Percentiles rank a stretch among this genome's conserved stretches.
These are phyloP conservation scores for Mobula hypostoma DNA, from an alignment of 2,113 vertebrate species.

Conservation along the genomic window DNA sequence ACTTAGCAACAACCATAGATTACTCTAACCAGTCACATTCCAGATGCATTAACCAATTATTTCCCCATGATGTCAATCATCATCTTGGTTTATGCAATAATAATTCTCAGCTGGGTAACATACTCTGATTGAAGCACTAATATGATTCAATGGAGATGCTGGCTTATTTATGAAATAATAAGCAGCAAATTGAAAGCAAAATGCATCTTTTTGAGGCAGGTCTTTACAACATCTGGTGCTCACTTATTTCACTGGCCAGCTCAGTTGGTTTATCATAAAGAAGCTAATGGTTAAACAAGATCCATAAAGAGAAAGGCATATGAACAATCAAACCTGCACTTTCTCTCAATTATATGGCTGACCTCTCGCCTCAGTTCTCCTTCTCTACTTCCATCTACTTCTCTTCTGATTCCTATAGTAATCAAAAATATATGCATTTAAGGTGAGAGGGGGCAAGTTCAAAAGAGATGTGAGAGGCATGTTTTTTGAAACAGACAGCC, in stretches of 20 bases:
- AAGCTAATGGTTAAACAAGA: not conserved
- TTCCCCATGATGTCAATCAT: not conserved
- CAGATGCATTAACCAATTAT: not conserved
- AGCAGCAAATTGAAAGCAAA: not conserved
- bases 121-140: not conserved
- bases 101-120: not conserved
- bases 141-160: not conserved
- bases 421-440: too few species aligned
- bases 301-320: not conserved
- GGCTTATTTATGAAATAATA: not conserved
- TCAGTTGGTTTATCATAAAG: not conserved
- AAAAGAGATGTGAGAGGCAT: too few species aligned
- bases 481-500: too few species aligned
- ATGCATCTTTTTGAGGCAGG: not conserved
- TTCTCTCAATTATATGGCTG: too few species aligned
- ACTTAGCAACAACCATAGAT: not conserved
- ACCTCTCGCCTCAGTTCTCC: too few species aligned
- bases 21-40: not conserved
- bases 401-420: too few species aligned
- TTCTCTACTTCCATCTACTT: too few species aligned
- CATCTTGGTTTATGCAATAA: not conserved
- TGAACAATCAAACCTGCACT: too few species aligned
- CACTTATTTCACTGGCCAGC: not conserved
- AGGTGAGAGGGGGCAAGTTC: too few species aligned
- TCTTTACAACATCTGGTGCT: not conserved